Conservation (phyloP, 2,888 invertebrate genomes). For the Blera fallax region DNA sequence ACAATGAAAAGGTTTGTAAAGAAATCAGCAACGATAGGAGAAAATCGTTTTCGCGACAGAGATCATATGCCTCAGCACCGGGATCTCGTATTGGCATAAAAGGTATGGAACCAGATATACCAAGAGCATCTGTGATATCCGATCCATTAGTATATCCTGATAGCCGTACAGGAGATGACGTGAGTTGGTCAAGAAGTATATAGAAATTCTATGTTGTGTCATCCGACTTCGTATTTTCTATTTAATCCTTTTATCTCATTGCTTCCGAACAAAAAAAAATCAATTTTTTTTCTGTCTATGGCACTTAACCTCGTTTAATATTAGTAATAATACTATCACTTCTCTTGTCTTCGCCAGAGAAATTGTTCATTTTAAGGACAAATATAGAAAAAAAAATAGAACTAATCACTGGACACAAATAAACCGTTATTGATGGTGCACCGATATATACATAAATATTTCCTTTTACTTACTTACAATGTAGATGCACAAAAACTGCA, state of each 20-base stretch:
- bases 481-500: conserved; percentile 52
- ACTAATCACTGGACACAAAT: conserved; percentile 48
- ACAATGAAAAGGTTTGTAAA: conserved; percentile 79
- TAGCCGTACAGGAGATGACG: conserved; percentile 64
- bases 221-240: conserved; percentile 74
- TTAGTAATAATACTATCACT: conserved; percentile 2
- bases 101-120: conserved; percentile 75
- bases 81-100: conserved; percentile 79
- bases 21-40: conserved; percentile 79
- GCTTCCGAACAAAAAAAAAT: conserved; percentile 17
- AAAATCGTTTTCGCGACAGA: conserved; percentile 79
- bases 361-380: not conserved
- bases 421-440: conserved; percentile 49
- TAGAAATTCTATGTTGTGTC: conserved; percentile 78
- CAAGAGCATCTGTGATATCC: conserved; percentile 65
- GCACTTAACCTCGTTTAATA: conserved; percentile 45
- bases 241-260: conserved; percentile 9
- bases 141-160: conserved; percentile 67
- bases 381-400: conserved; percentile 7
- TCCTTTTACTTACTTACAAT: conserved; percentile 13
- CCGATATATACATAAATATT: conserved; percentile 11
- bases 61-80: conserved; percentile 80
- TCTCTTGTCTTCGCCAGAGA: conserved; percentile 27
- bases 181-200: conserved; percentile 50
- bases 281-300: conserved; percentile 35